Evolutionary conservation across 2,888 invertebrate species (phyloP).

Genomic region (Phengaris arion): DNA sequence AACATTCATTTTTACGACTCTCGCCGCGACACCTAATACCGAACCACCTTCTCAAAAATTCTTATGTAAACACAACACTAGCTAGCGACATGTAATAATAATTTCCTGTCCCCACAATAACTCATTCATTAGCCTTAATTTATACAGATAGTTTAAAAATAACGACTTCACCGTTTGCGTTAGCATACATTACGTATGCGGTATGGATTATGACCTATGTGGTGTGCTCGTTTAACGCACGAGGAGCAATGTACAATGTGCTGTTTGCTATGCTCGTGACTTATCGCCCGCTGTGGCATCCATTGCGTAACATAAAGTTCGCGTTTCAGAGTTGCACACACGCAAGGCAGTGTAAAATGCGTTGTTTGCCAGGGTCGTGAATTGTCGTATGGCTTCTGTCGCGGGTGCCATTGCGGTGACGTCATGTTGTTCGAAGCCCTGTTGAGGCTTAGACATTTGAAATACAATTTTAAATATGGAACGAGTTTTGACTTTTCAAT

Average conservation of each 20-base stretch:
- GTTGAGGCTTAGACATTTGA: conserved; percentile 33
- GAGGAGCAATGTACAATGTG: conserved; percentile 54
- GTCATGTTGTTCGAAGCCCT: conserved; percentile 55
- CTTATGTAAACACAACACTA: conserved; percentile 44
- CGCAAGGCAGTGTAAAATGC: conserved; percentile 53
- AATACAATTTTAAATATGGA: conserved; percentile 30
- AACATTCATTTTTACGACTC: neutral
- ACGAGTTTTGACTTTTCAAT: neutral
- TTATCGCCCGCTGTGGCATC: conserved; percentile 52
- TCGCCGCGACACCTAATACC: conserved; percentile 15
- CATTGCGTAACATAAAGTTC: conserved; percentile 47
- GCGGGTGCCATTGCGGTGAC: conserved; percentile 69
- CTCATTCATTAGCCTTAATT: conserved; percentile 78
- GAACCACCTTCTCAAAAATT: conserved; percentile 14
- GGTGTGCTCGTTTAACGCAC: conserved; percentile 20
- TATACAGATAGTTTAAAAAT: conserved; percentile 59
- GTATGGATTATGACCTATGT: conserved; percentile 45
- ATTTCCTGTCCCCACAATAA: conserved; percentile 76
- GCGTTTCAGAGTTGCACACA: neutral
- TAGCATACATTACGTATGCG: conserved; percentile 30
- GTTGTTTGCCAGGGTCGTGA: conserved; percentile 29
- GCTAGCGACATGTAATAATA: conserved; percentile 59
- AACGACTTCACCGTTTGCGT: neutral
- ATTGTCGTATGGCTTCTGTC: conserved; percentile 64
- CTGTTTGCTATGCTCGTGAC: conserved; percentile 3